Evolutionary conservation across 2,113 vertebrate species (phyloP).

Genomic region (Amphilophus citrinellus): DNA sequence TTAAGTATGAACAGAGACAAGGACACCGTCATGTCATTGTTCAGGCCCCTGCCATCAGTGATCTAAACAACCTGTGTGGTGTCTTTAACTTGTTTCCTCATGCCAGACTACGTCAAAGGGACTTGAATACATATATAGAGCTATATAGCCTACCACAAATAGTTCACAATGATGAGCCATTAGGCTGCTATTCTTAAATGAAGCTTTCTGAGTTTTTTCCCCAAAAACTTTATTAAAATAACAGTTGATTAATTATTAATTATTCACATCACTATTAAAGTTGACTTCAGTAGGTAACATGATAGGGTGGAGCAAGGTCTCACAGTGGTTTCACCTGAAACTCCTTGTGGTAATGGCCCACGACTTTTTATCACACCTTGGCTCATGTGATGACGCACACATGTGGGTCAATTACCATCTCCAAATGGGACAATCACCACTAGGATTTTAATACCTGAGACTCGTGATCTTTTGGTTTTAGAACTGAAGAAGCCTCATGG

Average conservation of each 20-base stretch:
- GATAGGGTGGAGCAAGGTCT: no score
- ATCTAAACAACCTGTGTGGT: constrained; percentile 5
- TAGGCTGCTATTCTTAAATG: constrained; percentile 64
- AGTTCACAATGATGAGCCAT: constrained; percentile 26
- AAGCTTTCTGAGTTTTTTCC: constrained; percentile 27
- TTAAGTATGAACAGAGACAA: background rate
- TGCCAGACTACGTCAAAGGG: constrained; percentile 24
- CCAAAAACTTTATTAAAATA: constrained; percentile 44
- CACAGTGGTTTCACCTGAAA: no score
- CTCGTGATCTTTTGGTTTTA: no score
- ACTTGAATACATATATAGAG: constrained; percentile 47
- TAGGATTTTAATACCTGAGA: no score
- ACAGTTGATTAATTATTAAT: constrained; percentile 1
- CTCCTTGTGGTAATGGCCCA: no score
- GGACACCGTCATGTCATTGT: constrained; percentile 22
- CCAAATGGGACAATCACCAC: no score
- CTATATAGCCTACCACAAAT: constrained; percentile 23
- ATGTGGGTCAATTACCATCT: no score
- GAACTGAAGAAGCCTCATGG: no score
- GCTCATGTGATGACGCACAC: no score
- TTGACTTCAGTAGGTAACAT: no score
- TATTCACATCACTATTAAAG: background rate
- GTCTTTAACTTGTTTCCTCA: no score
- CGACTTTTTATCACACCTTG: no score
- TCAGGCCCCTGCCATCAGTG: constrained; percentile 56